Base-by-base conservation (phyloP, 2,113 vertebrate genomes). In the Xyrauchen texanus region DNA sequence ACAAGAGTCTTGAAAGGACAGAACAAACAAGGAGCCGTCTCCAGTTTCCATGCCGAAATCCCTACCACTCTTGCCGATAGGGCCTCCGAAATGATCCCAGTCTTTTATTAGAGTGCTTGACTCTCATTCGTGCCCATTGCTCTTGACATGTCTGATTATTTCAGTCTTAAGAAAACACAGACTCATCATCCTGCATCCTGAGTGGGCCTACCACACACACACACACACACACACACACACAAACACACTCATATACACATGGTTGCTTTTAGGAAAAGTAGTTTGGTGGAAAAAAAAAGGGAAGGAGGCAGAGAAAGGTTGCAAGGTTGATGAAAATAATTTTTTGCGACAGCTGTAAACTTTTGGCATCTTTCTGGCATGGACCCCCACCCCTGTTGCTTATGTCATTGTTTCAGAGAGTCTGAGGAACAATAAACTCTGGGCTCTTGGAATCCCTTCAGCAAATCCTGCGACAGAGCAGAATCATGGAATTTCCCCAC, bases 401-500 rank as follows among this genome's bases (percentile, higher is more conserved):
- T 76, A 83, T 83, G 80, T 85, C 84, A 83, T 82, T 12, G 58
- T 73, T 82, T 73, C 42, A 45, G 65, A 65, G 61, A 65, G 64
- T 76, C 74, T 42, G 64, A 77, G 66, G 83, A 83, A 86, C 79
- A 87, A 82, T 81, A 76, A 83, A 84, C 72, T 47, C 53, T 9
- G 63, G 83, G 61, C 77, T 84, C 80, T 57, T 69, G 76, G 76
- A 83, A 79, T 79, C 76, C 78, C 82, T 74, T 79, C 34, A 51
- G 67, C 68, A 64, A 79, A 53, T 82, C 21, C 67, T 15, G 55
- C 42, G 49, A 76, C 71, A 34, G 21, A 70, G 65, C 85, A 90
- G 89, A 84, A 82, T 81, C 82, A 87, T 85, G 92, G 92, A 92
- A 92, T 92, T 94, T 91, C 91, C 89, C 91, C 87, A 85, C 90